phyloP scores from a whole-genome alignment of 2,797 vertebrate genomes.

The Rhabdomys pumilio region DNA sequence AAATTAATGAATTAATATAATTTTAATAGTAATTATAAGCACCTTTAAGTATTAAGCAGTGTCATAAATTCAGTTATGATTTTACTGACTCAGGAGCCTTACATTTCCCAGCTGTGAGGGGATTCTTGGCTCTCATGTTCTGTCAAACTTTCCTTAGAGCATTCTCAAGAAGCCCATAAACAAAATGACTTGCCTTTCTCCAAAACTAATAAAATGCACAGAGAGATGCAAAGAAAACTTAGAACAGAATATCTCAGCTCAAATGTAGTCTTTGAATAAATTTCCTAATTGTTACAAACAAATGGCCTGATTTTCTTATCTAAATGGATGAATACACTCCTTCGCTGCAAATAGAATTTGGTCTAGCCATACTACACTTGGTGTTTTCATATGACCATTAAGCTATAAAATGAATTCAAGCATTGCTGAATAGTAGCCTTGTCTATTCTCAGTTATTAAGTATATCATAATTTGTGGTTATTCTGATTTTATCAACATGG shows the following conservation, averaged over 20 bases:
- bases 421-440: neutral
- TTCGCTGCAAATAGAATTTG: neutral
- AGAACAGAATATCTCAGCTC: neutral
- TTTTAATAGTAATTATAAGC: neutral
- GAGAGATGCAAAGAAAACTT: neutral
- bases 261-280: neutral
- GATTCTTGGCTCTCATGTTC: neutral
- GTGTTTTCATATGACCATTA: neutral
- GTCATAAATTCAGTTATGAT: neutral
- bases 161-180: neutral
- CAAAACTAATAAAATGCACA: neutral
- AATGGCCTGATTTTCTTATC: neutral
- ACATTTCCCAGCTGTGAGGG: neutral
- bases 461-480: neutral
- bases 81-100: neutral
- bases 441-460: slow-evolving; percentile 18
- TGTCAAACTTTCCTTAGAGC: neutral
- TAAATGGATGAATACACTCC: neutral
- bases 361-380: neutral
- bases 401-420: neutral
- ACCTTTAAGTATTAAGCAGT: neutral
- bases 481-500: slow-evolving; percentile 15
- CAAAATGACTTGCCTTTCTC: neutral
- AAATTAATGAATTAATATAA: neutral
- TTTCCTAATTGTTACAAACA: neutral